phyloP scores from a whole-genome alignment of 2,888 invertebrate genomes.

The Chymomyza fuscimana region DNA sequence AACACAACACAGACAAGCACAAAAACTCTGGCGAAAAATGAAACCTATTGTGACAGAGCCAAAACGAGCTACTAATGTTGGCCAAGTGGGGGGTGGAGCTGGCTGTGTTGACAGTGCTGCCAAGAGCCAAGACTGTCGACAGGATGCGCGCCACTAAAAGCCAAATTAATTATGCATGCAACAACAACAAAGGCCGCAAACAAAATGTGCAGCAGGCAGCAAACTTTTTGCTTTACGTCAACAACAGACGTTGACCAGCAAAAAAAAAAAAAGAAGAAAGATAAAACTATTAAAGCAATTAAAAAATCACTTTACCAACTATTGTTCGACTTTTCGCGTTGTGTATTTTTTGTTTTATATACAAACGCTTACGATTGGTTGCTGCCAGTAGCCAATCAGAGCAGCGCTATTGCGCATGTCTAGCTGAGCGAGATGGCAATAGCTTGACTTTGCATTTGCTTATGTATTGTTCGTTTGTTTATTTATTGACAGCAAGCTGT shows the following conservation, averaged over 20 bases:
- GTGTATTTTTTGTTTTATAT: neutral
- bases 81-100: conserved; percentile 2
- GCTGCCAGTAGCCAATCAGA: conserved; percentile 30
- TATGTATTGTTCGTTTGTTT: conserved; percentile 34
- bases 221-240: conserved; percentile 5
- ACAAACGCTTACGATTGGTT: conserved; percentile 42
- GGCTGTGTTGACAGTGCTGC: conserved; percentile 18
- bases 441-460: conserved; percentile 29
- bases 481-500: conserved; percentile 45
- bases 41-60: neutral
- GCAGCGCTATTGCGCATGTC: conserved; percentile 47
- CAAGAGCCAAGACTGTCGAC: conserved; percentile 38
- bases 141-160: conserved; percentile 59
- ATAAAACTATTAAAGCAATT: conserved; percentile 64
- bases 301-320: conserved; percentile 68
- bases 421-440: conserved; percentile 32
- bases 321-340: conserved; percentile 13
- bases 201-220: conserved; percentile 18
- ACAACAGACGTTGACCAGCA: conserved; percentile 18
- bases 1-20: conserved; percentile 15
- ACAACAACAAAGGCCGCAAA: conserved; percentile 30
- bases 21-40: conserved; percentile 31
- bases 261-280: conserved; percentile 25
- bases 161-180: conserved; percentile 74
- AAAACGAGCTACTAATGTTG: conserved; percentile 17